Base-by-base conservation (phyloP, 2,888 invertebrate genomes). In the Caradrina kadenii region DNA sequence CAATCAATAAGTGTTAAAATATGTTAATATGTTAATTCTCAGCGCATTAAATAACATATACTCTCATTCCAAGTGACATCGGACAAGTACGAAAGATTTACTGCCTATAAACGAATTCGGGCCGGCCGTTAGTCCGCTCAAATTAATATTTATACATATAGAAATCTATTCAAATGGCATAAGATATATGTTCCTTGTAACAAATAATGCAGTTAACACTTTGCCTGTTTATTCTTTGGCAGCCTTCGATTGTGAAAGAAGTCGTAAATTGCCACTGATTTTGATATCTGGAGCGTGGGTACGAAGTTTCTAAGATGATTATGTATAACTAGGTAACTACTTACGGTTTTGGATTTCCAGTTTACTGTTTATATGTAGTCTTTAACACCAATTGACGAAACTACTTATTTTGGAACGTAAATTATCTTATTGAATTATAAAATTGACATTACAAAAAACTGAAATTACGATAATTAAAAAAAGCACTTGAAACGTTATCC, bases 131-230 rank as follows among this genome's bases (percentile, higher is more conserved):
- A 82, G 77, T 69, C 72, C 71, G 53, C 54, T 81, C 87, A 87
- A 92, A 92, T 93, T 92, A 91, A 91, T 92, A 90, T 91, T 89
- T 91, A 90, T 88, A 88, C 82, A 77, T 56, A 78, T 69, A 84
- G 82, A 86, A 85, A 83, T 85, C 77, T 88, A 88, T 91, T 88
- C 87, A 84, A 84, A 81, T 79, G 79, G 58, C 69, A 73, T 61
- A 72, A 83, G 83, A 86, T 86, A 87, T 88, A 88, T 84, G 82
- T 83, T 82, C 77, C 79, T 68, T 74, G 77, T 76, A 80, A 83
- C 82, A 83, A 87, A 88, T 86, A 84, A 85, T 84, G 84, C 62
- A 76, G 75, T 85, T 86, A 87, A 75, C 80, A 81, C 81, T 64
- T 80, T 22, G 60, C 65, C 71, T 70, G 70, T 80, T 78, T 80